Conservation (phyloP, 2,113 vertebrate species). For the Astatotilapia flaviijosephi region DNA sequence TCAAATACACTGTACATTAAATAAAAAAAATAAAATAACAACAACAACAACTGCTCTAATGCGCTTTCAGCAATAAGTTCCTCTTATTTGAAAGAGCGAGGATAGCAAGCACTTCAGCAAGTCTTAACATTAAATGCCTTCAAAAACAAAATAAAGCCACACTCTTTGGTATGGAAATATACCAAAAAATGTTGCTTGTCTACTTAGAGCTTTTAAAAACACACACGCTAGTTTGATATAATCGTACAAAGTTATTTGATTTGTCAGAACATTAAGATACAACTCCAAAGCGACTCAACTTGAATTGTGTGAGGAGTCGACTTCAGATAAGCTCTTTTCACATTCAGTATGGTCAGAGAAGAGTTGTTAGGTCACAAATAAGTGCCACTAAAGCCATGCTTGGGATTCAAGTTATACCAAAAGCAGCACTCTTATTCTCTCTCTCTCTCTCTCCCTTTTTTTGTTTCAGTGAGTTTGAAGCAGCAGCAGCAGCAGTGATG, state of each 20-base stretch:
- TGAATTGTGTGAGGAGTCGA: slow-evolving; percentile 74
- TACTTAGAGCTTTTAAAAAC: slow-evolving; percentile 63
- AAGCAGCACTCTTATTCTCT: slow-evolving; percentile 52
- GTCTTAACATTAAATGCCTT: slow-evolving; percentile 72
- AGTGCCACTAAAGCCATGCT: slow-evolving; percentile 70
- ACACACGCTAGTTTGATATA: slow-evolving; percentile 73
- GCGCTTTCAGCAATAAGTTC: slow-evolving; percentile 42
- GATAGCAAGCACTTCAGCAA: slow-evolving; percentile 69
- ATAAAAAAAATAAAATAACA: neutral
- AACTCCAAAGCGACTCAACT: slow-evolving; percentile 70
- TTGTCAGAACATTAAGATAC: slow-evolving; percentile 86
- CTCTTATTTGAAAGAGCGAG: slow-evolving; percentile 61
- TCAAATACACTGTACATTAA: slow-evolving; percentile 62
- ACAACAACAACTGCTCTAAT: slow-evolving; percentile 25
- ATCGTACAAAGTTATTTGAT: slow-evolving; percentile 81
- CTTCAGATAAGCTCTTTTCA: slow-evolving; percentile 82
- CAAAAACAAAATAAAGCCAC: slow-evolving; percentile 70
- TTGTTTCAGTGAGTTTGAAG: slow-evolving; percentile 36
- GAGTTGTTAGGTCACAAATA: slow-evolving; percentile 57
- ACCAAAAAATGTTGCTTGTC: slow-evolving; percentile 75
- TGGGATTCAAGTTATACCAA: slow-evolving; percentile 73
- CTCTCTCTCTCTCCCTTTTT: neutral
- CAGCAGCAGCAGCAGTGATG: slow-evolving; percentile 53
- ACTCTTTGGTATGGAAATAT: slow-evolving; percentile 88
- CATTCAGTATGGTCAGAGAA: slow-evolving; percentile 81